Base-by-base conservation (phyloP, 2,888 invertebrate species). In the Macrosoma leucophasiata region DNA sequence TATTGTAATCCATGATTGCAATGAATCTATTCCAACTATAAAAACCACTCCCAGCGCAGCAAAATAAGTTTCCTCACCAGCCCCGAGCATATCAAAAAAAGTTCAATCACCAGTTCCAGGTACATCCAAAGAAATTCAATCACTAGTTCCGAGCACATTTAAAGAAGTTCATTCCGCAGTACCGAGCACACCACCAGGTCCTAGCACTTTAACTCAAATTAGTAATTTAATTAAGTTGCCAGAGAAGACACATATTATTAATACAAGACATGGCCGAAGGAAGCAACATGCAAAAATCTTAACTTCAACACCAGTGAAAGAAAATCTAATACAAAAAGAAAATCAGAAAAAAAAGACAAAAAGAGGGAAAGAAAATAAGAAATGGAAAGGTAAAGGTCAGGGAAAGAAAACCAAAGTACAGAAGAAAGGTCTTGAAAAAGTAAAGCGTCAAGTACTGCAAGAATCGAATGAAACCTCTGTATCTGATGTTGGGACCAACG, bases 11-110 rank as follows among this genome's bases (percentile, higher is more conserved):
- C 19, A 34, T 20, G 31, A 35, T 13, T 36, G 35, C 32, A 36
- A 39, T 39, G 37, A 41, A 35, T 39, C 39, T 36, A 17, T 45
- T 13, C 18, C 41, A 39, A 26, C 43, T 48, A 25, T 42, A 29
- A 22, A 40, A 36, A 20, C 29, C 29, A 52, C 40, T 51, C 48
- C 44, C 47, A 52, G 52, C 40, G 45, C 50, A 50, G 55, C 48
- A 41, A 46, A 49, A 48, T 33, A 50, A 47, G 36, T 30, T n/a
- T n/a, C n/a, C 35, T 41, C 41, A 41, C 41, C 47, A 43, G 35
- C 41, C 37, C 39, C 36, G 29, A 45, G 47, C 39, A 40, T 34
- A 10, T 43, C 40, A 47, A 43, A 28, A 38, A 37, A 46, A 39
- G 39, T 45, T 43, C 29, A 15, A 41, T 35, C 43, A 43, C 40